Evolutionary conservation across 2,113 vertebrate species (phyloP), one percentile per base, ranked within the genome.

Genomic region (Lepus europaeus): DNA sequence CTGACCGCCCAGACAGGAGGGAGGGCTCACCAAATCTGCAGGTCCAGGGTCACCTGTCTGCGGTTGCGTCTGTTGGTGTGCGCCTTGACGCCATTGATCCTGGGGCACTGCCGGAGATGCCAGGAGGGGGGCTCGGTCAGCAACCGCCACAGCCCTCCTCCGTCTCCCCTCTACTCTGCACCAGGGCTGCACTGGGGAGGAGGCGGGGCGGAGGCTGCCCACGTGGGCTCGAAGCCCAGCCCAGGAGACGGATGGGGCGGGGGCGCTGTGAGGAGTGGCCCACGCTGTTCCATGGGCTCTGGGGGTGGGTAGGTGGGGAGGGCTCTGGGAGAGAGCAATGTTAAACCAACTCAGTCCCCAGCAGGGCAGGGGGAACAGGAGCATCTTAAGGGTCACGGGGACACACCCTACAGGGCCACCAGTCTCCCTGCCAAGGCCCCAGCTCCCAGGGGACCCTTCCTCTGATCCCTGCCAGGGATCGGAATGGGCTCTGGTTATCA

Each of bases 11-110:
- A 17, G 77, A 85, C 70, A n/a, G 0, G 0, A 39, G 14, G 0
- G 0, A 39, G 14, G 4, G 13, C 68, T 98, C 98, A 99, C 99
- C 98, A 97, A 94, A 99, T 98, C 81, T 99, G 98, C 91, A 99
- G 68, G 98, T 99, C 99, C 89, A 99, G 97, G 87, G 99, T 90
- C 96, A 99, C 98, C 97, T 99, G 98, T 97, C 98, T 98, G 49
- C 98, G 98, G 39, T 99, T 98, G 39, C 98, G 98, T 96, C 99
- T 99, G 83, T 99, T 97, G 0, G 99, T 99, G 97, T 99, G 99
- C 0, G 96, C 98, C 97, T 99, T 99, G 95, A 99, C 98, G 10
- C 99, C 99, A 0, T 99, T 99, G 97, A 99, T 98, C 97, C 96
- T 98, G 89, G 99, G 99, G 89, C 99, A 99, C 99, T 99, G 98